Percentiles rank a stretch among this genome's conserved stretches.
Conservation (phyloP, 2,888 invertebrate genomes). For the Drosophila imparisetae region DNA sequence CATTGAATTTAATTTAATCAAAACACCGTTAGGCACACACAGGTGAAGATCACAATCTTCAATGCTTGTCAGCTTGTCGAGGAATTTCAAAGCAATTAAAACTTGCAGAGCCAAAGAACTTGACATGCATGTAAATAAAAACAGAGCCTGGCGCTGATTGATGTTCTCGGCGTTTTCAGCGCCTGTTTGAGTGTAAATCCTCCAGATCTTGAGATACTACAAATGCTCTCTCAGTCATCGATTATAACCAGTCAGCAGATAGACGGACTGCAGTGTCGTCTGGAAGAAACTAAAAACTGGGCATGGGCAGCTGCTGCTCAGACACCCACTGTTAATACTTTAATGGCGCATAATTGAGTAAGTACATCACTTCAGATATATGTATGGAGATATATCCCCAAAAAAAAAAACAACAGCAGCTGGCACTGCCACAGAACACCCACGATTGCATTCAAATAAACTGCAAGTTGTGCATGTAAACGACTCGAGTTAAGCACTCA, state of each 20-base stretch:
- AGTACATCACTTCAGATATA: conserved; percentile 62
- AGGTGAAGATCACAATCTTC: conserved; percentile 56
- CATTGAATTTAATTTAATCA: conserved; percentile 66
- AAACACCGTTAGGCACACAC: conserved; percentile 62
- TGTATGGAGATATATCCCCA: background rate
- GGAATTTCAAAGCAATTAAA: conserved; percentile 75
- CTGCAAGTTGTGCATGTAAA: conserved; percentile 45
- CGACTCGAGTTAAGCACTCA: conserved; percentile 38
- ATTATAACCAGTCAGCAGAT: conserved; percentile 34
- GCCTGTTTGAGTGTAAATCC: conserved; percentile 54
- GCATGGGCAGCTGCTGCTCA: conserved; percentile 27
- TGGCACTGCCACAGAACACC: conserved; percentile 53
- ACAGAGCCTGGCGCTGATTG: conserved; percentile 51
- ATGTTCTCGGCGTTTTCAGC: conserved; percentile 46
- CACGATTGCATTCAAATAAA: conserved; percentile 49
- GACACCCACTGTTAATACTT: conserved; percentile 65
- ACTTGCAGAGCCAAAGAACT: conserved; percentile 12
- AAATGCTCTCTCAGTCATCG: conserved; percentile 49
- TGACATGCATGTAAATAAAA: conserved; percentile 18
- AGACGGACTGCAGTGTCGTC: conserved; percentile 42
- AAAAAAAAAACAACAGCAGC: conserved; percentile 31
- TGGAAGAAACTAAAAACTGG: conserved; percentile 7
- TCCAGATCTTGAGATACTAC: conserved; percentile 16
- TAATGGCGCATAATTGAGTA: conserved; percentile 62
- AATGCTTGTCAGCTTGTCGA: conserved; percentile 53